Conservation (phyloP, 2,113 vertebrate species). For the Chrysochloris asiatica region DNA sequence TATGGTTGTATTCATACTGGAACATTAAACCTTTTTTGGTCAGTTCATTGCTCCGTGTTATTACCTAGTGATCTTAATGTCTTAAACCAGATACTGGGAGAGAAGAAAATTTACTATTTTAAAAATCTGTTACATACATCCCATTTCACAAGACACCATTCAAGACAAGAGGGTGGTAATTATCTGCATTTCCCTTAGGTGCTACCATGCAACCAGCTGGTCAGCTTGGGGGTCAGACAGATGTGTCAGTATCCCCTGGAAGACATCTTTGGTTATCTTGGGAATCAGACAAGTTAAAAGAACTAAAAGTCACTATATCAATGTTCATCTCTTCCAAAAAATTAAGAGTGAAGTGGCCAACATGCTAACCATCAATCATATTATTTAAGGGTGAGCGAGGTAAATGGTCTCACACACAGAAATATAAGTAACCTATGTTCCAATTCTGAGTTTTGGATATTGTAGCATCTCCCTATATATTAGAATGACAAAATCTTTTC, state of each 20-base stretch:
- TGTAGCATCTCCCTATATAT: neutral
- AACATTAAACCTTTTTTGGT: neutral
- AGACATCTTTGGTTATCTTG: neutral
- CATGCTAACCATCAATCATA: neutral
- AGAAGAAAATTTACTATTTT: neutral
- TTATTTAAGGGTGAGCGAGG: neutral
- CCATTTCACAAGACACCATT: slow-evolving; percentile 24
- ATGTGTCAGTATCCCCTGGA: neutral
- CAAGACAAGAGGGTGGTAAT: neutral
- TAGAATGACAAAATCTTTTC: slow-evolving; percentile 23
- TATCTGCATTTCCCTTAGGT: neutral
- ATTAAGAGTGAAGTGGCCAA: neutral
- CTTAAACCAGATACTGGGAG: neutral
- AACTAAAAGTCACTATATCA: slow-evolving; percentile 16
- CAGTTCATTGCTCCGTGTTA: neutral
- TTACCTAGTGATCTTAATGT: neutral
- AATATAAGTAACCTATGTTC: neutral
- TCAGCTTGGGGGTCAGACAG: neutral
- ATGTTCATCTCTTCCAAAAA: neutral
- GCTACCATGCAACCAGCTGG: neutral
- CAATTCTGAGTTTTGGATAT: neutral
- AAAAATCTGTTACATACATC: neutral
- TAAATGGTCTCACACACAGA: slow-evolving; percentile 20
- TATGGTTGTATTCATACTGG: neutral
- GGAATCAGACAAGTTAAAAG: neutral